phyloP scores from a whole-genome alignment of 2,888 invertebrate species.

The Epirrhoe alternata region DNA sequence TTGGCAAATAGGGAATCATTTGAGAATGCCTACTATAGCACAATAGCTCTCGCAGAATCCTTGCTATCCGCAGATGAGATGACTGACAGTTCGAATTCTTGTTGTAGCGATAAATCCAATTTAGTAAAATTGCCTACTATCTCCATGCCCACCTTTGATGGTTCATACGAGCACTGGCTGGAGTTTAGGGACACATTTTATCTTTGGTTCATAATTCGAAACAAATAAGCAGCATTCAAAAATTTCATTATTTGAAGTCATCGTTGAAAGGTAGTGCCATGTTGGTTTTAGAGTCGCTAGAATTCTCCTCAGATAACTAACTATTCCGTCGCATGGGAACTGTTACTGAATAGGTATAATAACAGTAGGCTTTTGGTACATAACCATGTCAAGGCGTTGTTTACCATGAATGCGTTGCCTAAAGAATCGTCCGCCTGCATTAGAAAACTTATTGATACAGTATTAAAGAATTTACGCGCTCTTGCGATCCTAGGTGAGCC shows the following conservation, averaged over 20 bases:
- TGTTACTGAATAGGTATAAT: slow-evolving; percentile 28
- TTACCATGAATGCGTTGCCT: slow-evolving; percentile 4
- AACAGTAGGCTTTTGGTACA: slow-evolving; percentile 16
- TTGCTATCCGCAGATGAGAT: too few relatives aligned
- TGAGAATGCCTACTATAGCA: too few relatives aligned
- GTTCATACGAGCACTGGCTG: background rate
- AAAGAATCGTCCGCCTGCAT: slow-evolving; percentile 28
- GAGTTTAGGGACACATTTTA: background rate
- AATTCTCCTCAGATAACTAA: slow-evolving; percentile 36
- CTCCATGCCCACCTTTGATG: background rate
- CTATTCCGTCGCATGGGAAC: slow-evolving; percentile 35
- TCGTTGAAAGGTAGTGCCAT: slow-evolving; percentile 32
- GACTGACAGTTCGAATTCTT: too few relatives aligned
- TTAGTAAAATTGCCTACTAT: background rate
- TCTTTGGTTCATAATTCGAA: background rate
- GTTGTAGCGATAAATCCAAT: background rate
- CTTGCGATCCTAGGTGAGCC: slow-evolving; percentile 38
- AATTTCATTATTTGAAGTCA: slow-evolving; percentile 39
- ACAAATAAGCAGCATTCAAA: slow-evolving; percentile 25
- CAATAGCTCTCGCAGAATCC: too few relatives aligned
- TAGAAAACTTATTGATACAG: background rate
- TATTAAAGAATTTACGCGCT: slow-evolving; percentile 37
- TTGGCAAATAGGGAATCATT: too few relatives aligned
- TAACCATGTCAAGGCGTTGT: slow-evolving; percentile 17
- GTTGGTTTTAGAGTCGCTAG: slow-evolving; percentile 33